phyloP scores from a whole-genome alignment of 2,888 invertebrate species.

The Yponomeuta evonymella region DNA sequence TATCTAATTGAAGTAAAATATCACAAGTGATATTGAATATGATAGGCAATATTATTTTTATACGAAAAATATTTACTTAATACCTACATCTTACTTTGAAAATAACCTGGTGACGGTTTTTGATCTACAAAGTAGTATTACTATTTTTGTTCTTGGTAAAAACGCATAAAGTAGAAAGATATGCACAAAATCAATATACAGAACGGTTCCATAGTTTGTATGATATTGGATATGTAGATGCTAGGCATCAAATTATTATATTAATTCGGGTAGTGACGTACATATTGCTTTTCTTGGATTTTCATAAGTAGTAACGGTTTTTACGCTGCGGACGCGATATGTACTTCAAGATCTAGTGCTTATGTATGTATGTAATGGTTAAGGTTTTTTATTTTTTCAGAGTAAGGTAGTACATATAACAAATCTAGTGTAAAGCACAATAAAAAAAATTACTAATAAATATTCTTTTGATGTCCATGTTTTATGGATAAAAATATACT shows the following conservation, averaged over 20 bases:
- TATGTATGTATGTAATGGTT: too few relatives aligned
- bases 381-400: too few relatives aligned
- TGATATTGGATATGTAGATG: conserved; percentile 1
- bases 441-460: background rate
- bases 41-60: conserved; percentile 9
- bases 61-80: conserved; percentile 1
- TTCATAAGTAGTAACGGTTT: background rate
- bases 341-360: background rate
- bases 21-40: background rate
- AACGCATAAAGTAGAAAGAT: background rate
- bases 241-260: background rate
- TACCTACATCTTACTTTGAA: too few relatives aligned
- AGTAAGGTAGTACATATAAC: too few relatives aligned
- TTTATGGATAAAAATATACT: background rate
- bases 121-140: background rate
- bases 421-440: background rate
- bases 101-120: conserved; percentile 7
- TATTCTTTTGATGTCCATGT: background rate
- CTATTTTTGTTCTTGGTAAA: background rate
- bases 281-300: background rate
- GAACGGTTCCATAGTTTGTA: background rate
- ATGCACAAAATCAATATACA: background rate
- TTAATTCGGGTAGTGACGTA: background rate
- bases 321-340: background rate
- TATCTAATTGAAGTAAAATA: background rate